Conservation (phyloP, 1,140 invertebrate genomes). For the Drosophila sproati region DNA sequence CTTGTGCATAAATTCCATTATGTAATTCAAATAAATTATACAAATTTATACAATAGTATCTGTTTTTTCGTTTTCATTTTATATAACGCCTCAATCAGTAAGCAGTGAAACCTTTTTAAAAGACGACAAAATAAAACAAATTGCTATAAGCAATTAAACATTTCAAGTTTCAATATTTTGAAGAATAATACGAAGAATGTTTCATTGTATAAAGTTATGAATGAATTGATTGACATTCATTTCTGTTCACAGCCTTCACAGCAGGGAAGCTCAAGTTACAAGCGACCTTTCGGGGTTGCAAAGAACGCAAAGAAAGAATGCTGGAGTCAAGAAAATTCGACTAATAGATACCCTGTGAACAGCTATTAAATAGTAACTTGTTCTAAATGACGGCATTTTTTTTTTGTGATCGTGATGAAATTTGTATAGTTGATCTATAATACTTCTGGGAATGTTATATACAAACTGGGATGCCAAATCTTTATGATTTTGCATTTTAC, state of each 20-base stretch:
- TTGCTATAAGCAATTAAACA: constrained; percentile 1
- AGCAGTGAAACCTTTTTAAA: not conserved
- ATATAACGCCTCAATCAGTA: not conserved
- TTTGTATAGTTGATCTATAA: too few relatives aligned
- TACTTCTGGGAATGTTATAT: too few relatives aligned
- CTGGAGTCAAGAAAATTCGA: not conserved
- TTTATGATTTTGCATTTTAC: too few relatives aligned
- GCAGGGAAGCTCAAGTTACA: constrained; percentile 21
- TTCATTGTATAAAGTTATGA: constrained; percentile 1
- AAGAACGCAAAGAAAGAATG: not conserved
- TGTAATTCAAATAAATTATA: not conserved
- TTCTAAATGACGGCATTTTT: too few relatives aligned
- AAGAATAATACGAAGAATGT: not conserved
- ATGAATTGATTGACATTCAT: constrained; percentile 27
- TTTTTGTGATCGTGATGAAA: too few relatives aligned
- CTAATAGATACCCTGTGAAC: not conserved
- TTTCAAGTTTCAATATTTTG: not conserved
- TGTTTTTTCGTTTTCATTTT: not conserved
- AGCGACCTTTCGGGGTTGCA: constrained; percentile 20
- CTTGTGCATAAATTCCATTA: not conserved
- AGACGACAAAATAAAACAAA: not conserved
- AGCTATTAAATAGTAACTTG: not conserved
- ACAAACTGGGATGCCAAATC: too few relatives aligned
- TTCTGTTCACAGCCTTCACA: constrained; percentile 17
- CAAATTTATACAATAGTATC: too few relatives aligned